Evolutionary conservation across 2,888 invertebrate genomes (phyloP).

Genomic region (Onchidella celtica): DNA sequence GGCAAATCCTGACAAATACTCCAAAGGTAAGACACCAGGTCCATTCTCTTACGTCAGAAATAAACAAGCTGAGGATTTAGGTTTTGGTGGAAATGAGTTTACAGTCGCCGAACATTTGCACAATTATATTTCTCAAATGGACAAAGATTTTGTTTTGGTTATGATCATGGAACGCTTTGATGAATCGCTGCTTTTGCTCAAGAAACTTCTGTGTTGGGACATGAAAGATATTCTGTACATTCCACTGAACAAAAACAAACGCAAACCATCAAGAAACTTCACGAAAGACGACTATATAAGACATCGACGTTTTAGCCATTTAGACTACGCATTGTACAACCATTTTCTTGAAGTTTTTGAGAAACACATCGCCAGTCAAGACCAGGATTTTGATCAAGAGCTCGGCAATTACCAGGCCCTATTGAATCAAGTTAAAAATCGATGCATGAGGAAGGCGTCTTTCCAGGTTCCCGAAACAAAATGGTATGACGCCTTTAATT

Average conservation of each 20-base stretch:
- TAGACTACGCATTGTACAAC: constrained; percentile 47
- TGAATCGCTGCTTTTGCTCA: constrained; percentile 64
- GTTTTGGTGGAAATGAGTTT: constrained; percentile 30
- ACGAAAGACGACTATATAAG: constrained; percentile 32
- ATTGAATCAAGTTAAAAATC: constrained; percentile 11
- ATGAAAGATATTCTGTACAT: constrained; percentile 62
- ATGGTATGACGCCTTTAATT: constrained; percentile 39
- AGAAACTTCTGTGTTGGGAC: constrained; percentile 64
- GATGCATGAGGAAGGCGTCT: neutral
- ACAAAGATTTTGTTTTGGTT: constrained; percentile 60
- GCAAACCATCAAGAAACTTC: constrained; percentile 49
- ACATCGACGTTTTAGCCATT: constrained; percentile 39
- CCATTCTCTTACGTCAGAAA: constrained; percentile 51
- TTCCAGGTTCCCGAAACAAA: constrained; percentile 18
- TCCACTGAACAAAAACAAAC: constrained; percentile 53
- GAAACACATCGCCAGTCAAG: neutral
- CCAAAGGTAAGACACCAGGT: neutral
- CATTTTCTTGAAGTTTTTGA: constrained; percentile 35
- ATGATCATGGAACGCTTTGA: constrained; percentile 65
- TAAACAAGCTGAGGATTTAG: constrained; percentile 55
- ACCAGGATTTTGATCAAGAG: constrained; percentile 37
- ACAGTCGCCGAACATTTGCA: neutral
- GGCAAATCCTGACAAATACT: constrained; percentile 25
- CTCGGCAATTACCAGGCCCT: constrained; percentile 36
- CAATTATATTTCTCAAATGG: constrained; percentile 55